Evolutionary conservation across 2,888 invertebrate species (phyloP), one percentile per base, ranked within the genome.

Genomic region (Pollenia amentaria): DNA sequence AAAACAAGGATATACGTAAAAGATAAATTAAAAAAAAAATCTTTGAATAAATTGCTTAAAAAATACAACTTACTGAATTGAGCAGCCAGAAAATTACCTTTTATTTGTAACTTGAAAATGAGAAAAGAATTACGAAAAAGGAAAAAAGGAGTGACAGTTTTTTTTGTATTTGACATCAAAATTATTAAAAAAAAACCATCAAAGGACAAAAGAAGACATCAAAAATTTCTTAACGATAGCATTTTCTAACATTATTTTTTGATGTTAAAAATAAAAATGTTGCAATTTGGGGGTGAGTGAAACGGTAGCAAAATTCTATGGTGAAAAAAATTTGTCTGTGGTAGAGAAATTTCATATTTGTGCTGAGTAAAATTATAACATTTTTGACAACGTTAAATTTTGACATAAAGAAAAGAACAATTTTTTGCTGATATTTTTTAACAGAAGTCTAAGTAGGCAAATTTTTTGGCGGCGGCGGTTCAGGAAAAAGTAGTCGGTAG

Each of bases 21-120:
- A 46, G 14, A 29, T 29, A 29, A 29, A 6, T 29, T 29, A 0
- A 29, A 29, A 29, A 29, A n/a, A 29, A 29, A 29, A 29, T 29
- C 11, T 62, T 29, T 29, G 1, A n/a, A 51, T 51, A 64, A 65
- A 65, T 60, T 65, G 21, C 12, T 14, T 1, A 67, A 60, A 60
- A 55, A 38, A n/a, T 14, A 8, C 16, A 46, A 6, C 2, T 48
- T 51, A 21, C 42, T 18, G 11, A 76, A 51, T 53, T 69, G 44
- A 82, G 38, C 51, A 76, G 75, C 51, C 75, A 60, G 82, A 82
- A 82, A 81, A 81, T 73, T 81, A 65, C 40, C 40, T 55, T 77
- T 80, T 46, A 42, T 11, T 75, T 75, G 38, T 51, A 21, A 18
- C 9, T 55, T 16, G 64, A 10, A 44, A 18, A 64, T 2, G 12